phyloP scores from a whole-genome alignment of 2,797 vertebrate species.

The Acanthis flammea region DNA sequence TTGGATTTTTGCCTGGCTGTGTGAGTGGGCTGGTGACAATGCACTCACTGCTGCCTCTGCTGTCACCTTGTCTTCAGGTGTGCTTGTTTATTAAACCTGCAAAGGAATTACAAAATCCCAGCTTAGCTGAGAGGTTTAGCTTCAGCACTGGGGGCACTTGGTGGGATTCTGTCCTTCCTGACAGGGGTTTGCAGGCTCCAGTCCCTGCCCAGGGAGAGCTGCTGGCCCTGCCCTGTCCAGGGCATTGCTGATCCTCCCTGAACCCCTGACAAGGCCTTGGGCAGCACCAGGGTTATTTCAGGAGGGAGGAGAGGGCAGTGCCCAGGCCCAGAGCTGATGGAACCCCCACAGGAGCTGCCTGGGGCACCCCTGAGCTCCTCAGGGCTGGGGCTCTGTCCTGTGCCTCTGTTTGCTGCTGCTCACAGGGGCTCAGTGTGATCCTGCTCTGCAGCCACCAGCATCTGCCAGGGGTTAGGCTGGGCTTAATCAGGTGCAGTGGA shows the following conservation, averaged over 20 bases:
- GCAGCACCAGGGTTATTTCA: not conserved
- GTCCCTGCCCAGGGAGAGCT: not conserved
- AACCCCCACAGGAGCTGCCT: not conserved
- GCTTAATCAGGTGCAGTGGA: not conserved
- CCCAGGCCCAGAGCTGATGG: not conserved
- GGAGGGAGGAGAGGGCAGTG: not conserved
- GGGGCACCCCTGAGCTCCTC: not conserved
- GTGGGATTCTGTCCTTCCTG: not conserved
- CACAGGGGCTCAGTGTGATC: not conserved
- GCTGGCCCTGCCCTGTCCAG: not conserved
- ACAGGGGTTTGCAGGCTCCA: not conserved
- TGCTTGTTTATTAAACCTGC: not conserved
- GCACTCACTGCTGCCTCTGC: not conserved
- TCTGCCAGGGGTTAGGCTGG: not conserved
- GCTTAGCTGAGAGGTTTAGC: not conserved
- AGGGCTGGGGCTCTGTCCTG: not conserved
- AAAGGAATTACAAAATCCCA: not conserved
- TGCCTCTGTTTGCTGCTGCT: not conserved
- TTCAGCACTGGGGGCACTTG: accelerated
- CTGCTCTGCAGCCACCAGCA: not conserved
- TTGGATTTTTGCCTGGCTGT: not conserved
- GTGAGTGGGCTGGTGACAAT: not conserved
- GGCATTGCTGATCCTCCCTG: not conserved
- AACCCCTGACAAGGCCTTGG: not conserved
- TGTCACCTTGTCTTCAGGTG: not conserved